Percentiles rank a stretch among this genome's conserved stretches.
Evolutionary conservation across 2,797 vertebrate species (phyloP).

Genomic region (Nyctibius grandis): DNA sequence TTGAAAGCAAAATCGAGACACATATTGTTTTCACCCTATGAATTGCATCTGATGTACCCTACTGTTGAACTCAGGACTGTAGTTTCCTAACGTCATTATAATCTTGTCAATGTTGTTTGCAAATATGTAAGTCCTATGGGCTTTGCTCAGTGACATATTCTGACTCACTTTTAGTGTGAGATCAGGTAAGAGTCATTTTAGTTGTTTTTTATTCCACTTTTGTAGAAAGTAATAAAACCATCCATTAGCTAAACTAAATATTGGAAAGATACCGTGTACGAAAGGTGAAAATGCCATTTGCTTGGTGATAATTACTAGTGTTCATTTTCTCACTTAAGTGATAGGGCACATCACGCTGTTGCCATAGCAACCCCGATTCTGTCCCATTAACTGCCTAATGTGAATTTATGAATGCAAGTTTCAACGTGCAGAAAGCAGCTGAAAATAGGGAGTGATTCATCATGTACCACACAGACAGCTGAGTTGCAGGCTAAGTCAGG

Average conservation of each 20-base stretch:
- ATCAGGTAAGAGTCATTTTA: neutral
- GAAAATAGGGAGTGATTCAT: slow-evolving; percentile 56
- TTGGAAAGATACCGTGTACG: slow-evolving; percentile 8
- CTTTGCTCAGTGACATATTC: neutral
- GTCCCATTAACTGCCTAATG: slow-evolving; percentile 71
- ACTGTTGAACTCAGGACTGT: neutral
- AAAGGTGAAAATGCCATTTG: slow-evolving; percentile 63
- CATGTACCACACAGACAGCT: slow-evolving; percentile 2
- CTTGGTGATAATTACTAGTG: slow-evolving; percentile 71
- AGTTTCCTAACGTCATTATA: neutral
- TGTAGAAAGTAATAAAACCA: neutral
- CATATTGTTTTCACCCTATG: neutral
- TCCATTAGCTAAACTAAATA: slow-evolving; percentile 50
- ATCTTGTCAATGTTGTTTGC: neutral
- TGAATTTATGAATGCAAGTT: slow-evolving; percentile 74
- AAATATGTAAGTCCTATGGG: neutral
- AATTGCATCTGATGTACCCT: neutral
- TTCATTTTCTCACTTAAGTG: slow-evolving; percentile 67
- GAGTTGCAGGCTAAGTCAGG: slow-evolving; percentile 41
- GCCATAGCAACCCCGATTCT: slow-evolving; percentile 74
- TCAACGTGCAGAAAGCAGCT: slow-evolving; percentile 54
- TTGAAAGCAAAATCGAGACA: neutral
- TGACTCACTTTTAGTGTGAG: neutral
- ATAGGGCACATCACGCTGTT: slow-evolving; percentile 64
- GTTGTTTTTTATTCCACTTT: neutral